Conservation (phyloP, 2,888 invertebrate genomes). For the Cheilosia urbana region DNA sequence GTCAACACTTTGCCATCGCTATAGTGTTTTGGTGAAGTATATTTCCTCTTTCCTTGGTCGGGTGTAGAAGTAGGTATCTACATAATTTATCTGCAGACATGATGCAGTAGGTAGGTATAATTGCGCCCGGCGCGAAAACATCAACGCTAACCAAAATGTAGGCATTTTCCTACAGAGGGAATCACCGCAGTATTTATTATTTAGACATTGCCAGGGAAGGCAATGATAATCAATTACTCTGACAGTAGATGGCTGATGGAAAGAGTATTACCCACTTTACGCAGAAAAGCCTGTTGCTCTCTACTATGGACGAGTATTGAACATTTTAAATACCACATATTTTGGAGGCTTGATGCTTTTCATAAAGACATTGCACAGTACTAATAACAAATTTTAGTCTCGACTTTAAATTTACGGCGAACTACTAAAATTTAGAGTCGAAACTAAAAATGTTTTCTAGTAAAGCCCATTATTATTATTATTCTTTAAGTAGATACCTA, state of each 20-base stretch:
- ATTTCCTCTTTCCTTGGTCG: neutral
- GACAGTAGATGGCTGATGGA: neutral
- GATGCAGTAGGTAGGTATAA: neutral
- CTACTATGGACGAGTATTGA: too few relatives aligned
- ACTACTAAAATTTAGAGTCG: too few relatives aligned
- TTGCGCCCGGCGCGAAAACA: constrained; percentile 7
- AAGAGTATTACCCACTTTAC: neutral
- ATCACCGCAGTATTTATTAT: neutral
- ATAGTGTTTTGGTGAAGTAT: neutral
- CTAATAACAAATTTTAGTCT: too few relatives aligned
- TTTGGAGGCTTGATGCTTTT: too few relatives aligned
- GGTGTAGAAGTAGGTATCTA: neutral
- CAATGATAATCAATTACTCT: neutral
- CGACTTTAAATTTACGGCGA: too few relatives aligned
- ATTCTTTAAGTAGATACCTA: too few relatives aligned
- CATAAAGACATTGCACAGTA: too few relatives aligned
- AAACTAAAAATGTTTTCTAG: too few relatives aligned
- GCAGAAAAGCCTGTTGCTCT: too few relatives aligned
- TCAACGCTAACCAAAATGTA: constrained; percentile 16
- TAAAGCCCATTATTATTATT: too few relatives aligned
- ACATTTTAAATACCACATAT: too few relatives aligned
- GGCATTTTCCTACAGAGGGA: neutral
- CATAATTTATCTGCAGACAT: constrained; percentile 37
- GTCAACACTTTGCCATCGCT: constrained; percentile 25
- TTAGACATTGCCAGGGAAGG: neutral